These are phyloP conservation scores for Coelinius sp. DNA, from an alignment of 2,888 invertebrate species.

Conservation along the genomic window DNA sequence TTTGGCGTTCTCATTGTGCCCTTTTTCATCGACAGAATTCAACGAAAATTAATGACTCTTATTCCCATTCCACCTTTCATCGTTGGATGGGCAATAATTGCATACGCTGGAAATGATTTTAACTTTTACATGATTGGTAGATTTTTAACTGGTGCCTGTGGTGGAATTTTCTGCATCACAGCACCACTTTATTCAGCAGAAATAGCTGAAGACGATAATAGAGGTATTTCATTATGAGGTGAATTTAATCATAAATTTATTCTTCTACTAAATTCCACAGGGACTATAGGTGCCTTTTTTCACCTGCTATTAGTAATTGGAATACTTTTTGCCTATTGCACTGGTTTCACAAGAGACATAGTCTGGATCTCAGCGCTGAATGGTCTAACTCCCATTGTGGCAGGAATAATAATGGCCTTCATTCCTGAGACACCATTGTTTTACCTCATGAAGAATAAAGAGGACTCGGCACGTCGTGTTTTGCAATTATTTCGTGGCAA, in stretches of 20 bases:
- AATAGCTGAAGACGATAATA: constrained; percentile 84
- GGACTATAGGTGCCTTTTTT: constrained; percentile 86
- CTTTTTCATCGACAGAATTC: constrained; percentile 77
- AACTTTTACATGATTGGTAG: constrained; percentile 76
- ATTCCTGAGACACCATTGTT: constrained; percentile 90
- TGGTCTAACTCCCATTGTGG: constrained; percentile 77
- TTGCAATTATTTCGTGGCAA: constrained; percentile 81
- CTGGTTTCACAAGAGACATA: constrained; percentile 74
- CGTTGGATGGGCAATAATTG: constrained; percentile 80
- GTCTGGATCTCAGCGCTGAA: constrained; percentile 73
- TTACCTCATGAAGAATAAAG: constrained; percentile 75
- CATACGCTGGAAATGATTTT: constrained; percentile 75
- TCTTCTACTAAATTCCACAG: constrained; percentile 65
- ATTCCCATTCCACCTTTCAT: constrained; percentile 76
- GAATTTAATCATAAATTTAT: no score
- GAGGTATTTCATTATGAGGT: constrained; percentile 71
- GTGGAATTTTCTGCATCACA: constrained; percentile 84
- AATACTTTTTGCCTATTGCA: constrained; percentile 81
- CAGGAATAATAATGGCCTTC: constrained; percentile 79
- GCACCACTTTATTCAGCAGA: constrained; percentile 88
- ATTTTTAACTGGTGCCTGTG: constrained; percentile 80
- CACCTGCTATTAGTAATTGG: constrained; percentile 88
- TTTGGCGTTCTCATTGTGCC: constrained; percentile 61
- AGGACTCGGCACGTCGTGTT: constrained; percentile 78
- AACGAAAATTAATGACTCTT: constrained; percentile 80